Evolutionary conservation across 2,888 invertebrate species (phyloP).

Genomic region (Atherix ibis): DNA sequence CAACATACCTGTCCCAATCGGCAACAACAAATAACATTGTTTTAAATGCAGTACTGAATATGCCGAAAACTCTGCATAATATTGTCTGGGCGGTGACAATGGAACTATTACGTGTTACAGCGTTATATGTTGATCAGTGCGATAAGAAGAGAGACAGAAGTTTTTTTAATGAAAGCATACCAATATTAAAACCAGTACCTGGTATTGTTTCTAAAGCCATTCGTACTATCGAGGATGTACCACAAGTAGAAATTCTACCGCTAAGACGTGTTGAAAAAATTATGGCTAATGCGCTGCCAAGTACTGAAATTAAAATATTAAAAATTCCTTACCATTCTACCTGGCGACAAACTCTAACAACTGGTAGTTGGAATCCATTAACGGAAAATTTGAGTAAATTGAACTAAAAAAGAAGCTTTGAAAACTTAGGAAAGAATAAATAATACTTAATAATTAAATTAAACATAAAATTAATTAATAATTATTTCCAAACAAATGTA

Average conservation of each 20-base stretch:
- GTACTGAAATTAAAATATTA: conserved; percentile 59
- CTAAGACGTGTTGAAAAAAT: conserved; percentile 59
- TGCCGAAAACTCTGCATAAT: conserved; percentile 50
- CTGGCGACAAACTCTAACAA: conserved; percentile 68
- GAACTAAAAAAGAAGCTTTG: too few relatives aligned
- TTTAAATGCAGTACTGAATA: conserved; percentile 45
- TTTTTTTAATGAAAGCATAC: conserved; percentile 45
- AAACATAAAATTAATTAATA: too few relatives aligned
- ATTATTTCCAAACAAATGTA: too few relatives aligned
- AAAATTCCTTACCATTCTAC: conserved; percentile 72
- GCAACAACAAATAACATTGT: conserved; percentile 69
- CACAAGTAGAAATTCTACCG: conserved; percentile 41
- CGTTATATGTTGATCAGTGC: conserved; percentile 67
- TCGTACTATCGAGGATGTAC: conserved; percentile 9
- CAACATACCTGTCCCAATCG: conserved; percentile 74
- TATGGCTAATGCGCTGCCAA: conserved; percentile 52
- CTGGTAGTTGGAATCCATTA: too few relatives aligned
- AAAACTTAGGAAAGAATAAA: too few relatives aligned
- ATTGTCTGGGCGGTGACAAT: conserved; percentile 76
- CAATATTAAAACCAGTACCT: conserved; percentile 64
- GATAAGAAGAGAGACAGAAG: conserved; percentile 31
- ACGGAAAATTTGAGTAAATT: too few relatives aligned
- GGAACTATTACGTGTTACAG: conserved; percentile 64
- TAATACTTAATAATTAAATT: too few relatives aligned
- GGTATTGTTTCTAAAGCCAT: conserved; percentile 27